These are phyloP conservation scores for Opisthocomus hoazin DNA, from an alignment of 2,113 vertebrate genomes.

Conservation along the genomic window DNA sequence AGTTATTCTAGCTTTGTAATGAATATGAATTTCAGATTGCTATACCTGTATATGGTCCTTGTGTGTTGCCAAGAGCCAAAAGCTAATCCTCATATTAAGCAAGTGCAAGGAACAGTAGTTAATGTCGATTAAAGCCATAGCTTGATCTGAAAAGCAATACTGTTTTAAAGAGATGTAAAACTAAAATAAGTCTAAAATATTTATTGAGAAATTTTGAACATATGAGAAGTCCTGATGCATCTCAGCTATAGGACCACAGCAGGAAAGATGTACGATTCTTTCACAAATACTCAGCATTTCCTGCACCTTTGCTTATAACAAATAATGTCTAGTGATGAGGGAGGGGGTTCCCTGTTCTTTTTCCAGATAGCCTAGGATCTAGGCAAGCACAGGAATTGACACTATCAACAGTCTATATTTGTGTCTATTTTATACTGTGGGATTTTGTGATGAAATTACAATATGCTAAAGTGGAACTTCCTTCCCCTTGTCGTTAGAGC, in stretches of 20 bases:
- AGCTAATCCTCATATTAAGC: neutral
- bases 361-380: neutral
- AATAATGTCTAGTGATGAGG: no score
- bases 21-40: neutral
- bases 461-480: neutral
- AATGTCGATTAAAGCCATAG: neutral
- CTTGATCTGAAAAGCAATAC: neutral
- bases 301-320: neutral
- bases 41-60: neutral
- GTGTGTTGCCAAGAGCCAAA: neutral
- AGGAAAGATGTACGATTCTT: neutral
- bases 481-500: neutral
- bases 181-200: neutral
- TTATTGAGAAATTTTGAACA: neutral
- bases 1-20: neutral
- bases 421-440: neutral
- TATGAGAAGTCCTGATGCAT: neutral
- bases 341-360: rapidly evolving
- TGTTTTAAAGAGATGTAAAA: neutral
- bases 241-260: neutral
- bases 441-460: neutral
- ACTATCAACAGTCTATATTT: neutral
- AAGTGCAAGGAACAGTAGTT: neutral
- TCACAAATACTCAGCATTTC: neutral
- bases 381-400: neutral